Evolutionary conservation across 1,140 invertebrate genomes (phyloP), one percentile per base, ranked within the genome.

Genomic region (Anastatus disparis): DNA sequence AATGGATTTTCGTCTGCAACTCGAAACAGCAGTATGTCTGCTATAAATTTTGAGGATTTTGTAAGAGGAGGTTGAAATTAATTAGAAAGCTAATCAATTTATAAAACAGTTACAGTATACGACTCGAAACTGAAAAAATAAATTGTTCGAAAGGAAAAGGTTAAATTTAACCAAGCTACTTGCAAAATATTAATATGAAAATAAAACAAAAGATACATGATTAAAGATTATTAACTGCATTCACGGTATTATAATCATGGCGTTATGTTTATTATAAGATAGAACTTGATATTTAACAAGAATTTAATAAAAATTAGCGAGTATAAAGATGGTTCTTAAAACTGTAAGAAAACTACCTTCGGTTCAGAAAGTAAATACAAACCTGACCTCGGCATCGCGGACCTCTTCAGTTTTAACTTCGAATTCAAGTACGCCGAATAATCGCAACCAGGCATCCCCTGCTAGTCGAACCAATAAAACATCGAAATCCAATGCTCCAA

Each of bases 371-470:
- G 61, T 69, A 27, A 71, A 70, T 38, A 52, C 52, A 58, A 46
- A 65, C 61, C 27, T 75, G 17, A 52, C 75, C 10, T 38, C 58
- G 15, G 55, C 75, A 6, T 35, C 50, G 12, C 74, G 78, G 26
- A 69, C 79, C 3, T 53, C 64, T 7, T 75, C 76, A 12, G 75
- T 75, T 6, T 15, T 77, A 3, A 76, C 78, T 9, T 73, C 76
- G 22, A 66, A 40, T n/a, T 74, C 76, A 17, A 29, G 58, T 59
- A 56, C 35, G 20, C 73, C 62, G 20, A 48, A 73, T 17, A 62
- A 62, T 46, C 72, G 73, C 9, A 59, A 50, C 52, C 71, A 70
- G 7, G 29, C 7, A n/a, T n/a, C 31, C 31, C 31, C 10, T 35
- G 31, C n/a, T n/a, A n/a, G n/a, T n/a, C n/a, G n/a, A n/a, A n/a